phyloP scores from a whole-genome alignment of 2,113 vertebrate genomes.

The Ceyx cyanopectus region DNA sequence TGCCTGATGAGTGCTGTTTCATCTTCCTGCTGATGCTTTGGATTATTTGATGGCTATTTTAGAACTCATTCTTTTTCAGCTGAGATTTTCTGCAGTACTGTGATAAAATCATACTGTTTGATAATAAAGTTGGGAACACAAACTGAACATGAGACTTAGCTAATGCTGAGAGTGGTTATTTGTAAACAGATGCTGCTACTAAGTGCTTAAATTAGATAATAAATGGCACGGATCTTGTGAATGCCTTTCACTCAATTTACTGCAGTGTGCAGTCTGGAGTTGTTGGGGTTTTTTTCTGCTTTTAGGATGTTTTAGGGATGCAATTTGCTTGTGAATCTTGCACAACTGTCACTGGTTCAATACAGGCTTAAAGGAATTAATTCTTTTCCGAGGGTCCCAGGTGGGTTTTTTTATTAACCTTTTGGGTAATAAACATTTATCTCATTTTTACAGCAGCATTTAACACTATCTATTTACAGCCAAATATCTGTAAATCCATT shows the following conservation, averaged over 20 bases:
- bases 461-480: constrained; percentile 66
- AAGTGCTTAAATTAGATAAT: constrained; percentile 69
- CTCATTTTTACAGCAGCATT: constrained; percentile 63
- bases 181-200: constrained; percentile 60
- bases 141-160: background rate
- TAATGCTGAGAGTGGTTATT: constrained; percentile 30
- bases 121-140: constrained; percentile 33
- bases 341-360: constrained; percentile 48
- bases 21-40: background rate
- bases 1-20: background rate
- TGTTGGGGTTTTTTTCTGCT: constrained; percentile 8
- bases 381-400: constrained; percentile 49
- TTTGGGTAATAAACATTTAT: constrained; percentile 71
- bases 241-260: constrained; percentile 48
- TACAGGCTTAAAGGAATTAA: constrained; percentile 50
- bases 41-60: background rate
- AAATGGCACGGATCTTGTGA: constrained; percentile 60
- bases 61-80: background rate
- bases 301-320: constrained; percentile 58
- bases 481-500: constrained; percentile 72
- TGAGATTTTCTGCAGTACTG: background rate
- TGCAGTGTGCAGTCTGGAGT: constrained; percentile 13
- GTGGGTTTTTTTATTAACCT: constrained; percentile 65
- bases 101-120: constrained; percentile 38
- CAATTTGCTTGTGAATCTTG: constrained; percentile 64